These are phyloP conservation scores for Macrosiphum euphorbiae DNA, from an alignment of 2,888 invertebrate species.

Conservation along the genomic window DNA sequence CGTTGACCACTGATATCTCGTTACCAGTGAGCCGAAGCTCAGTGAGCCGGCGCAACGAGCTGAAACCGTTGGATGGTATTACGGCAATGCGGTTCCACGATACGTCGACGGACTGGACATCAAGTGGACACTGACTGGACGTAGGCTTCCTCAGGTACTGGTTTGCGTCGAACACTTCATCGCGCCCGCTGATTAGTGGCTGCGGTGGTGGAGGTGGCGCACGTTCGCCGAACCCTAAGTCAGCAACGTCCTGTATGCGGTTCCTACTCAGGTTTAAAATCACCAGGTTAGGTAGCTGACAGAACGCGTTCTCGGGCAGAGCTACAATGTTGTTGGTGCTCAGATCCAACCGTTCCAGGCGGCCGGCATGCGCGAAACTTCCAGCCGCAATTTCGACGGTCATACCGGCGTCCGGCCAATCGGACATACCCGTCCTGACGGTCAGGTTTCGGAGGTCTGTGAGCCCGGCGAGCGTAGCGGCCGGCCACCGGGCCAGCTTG, in stretches of 20 bases:
- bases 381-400: slow-evolving; percentile 57
- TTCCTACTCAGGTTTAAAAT: slow-evolving; percentile 89
- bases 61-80: slow-evolving; percentile 86
- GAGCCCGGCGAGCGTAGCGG: slow-evolving; percentile 84
- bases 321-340: slow-evolving; percentile 92
- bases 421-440: slow-evolving; percentile 85
- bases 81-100: slow-evolving; percentile 88
- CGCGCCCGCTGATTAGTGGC: slow-evolving; percentile 75
- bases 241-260: slow-evolving; percentile 88
- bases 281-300: slow-evolving; percentile 83
- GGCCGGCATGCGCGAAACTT: slow-evolving; percentile 81
- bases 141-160: slow-evolving; percentile 67
- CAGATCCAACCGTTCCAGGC: slow-evolving; percentile 85
- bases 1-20: slow-evolving; percentile 89
- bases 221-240: slow-evolving; percentile 86
- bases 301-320: slow-evolving; percentile 87
- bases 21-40: slow-evolving; percentile 89
- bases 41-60: slow-evolving; percentile 82
- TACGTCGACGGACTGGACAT: slow-evolving; percentile 85
- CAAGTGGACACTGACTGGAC: slow-evolving; percentile 77
- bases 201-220: slow-evolving; percentile 71
- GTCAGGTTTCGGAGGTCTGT: slow-evolving; percentile 87
- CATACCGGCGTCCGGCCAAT: slow-evolving; percentile 76
- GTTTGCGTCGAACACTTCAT: slow-evolving; percentile 45
- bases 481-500: slow-evolving; percentile 86